Conservation (phyloP, 2,113 vertebrate species). For the Triplophysa tibetana region DNA sequence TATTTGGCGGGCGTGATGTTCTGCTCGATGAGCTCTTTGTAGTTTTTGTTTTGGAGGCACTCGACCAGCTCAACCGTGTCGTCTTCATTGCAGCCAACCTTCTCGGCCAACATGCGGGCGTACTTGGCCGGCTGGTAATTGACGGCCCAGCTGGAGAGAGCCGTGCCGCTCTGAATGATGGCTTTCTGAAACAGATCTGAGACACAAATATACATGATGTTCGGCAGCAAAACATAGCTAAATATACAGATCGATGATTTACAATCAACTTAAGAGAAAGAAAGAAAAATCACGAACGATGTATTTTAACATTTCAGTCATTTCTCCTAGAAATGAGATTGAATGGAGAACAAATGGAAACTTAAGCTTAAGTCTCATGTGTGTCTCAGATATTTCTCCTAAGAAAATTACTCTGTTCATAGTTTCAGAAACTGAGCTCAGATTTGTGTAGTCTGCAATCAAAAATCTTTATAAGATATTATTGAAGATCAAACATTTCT, state of each 20-base stretch:
- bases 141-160: slow-evolving; percentile 97
- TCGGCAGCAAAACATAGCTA: neutral
- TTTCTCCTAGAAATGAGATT: too few relatives aligned
- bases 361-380: too few relatives aligned
- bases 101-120: slow-evolving; percentile 87
- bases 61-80: slow-evolving; percentile 90
- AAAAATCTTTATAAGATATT: too few relatives aligned
- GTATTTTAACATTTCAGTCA: too few relatives aligned
- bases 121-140: slow-evolving; percentile 98
- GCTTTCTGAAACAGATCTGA: slow-evolving; percentile 97
- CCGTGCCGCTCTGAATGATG: slow-evolving; percentile 97
- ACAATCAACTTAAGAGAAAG: neutral
- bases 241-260: neutral
- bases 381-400: too few relatives aligned
- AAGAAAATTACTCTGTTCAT: too few relatives aligned
- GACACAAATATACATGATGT: slow-evolving; percentile 44
- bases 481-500: too few relatives aligned
- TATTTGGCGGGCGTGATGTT: slow-evolving; percentile 89
- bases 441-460: too few relatives aligned
- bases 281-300: too few relatives aligned
- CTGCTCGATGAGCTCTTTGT: slow-evolving; percentile 92
- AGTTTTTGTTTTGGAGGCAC: slow-evolving; percentile 88
- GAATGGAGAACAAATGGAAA: too few relatives aligned
- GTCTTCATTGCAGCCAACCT: slow-evolving; percentile 91
- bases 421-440: too few relatives aligned